Evolutionary conservation across 2,797 vertebrate genomes (phyloP), one percentile per base, ranked within the genome.

Genomic region (Argyrosomus regius): DNA sequence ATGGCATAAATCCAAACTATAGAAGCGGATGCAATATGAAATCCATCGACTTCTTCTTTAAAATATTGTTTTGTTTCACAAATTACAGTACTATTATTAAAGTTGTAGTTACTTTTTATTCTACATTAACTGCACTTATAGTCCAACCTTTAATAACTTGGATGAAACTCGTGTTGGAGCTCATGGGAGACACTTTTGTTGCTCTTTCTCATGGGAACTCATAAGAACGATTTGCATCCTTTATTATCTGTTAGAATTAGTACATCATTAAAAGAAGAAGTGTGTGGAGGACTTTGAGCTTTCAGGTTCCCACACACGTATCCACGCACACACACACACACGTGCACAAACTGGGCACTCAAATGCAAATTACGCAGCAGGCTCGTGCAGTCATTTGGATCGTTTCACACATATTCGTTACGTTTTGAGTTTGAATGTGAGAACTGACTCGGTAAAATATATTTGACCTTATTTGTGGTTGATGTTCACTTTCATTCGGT

Each of bases 191-290:
- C n/a, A 0, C 20, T 7, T 28, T 4, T 31, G 48, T 18, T 22
- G 0, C 14, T 74, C 59, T 13, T 88, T 88, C 89, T 84, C 87
- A 16, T 81, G 88, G 82, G 87, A 86, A 65, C 49, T 39, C 35
- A 14, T 1, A 4, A 45, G 11, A n/a, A 6, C 0, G 1, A 54
- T 80, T 87, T 78, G 52, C 85, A 28, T 39, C 48, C 67, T 89
- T 86, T 79, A 89, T 83, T 45, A 77, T 70, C 74, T 90, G 88
- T 81, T 71, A 57, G n/a, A 80, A 46, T 24, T 67, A 24, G 62
- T 28, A 28, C 75, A 28, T 71, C 60, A 24, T 80, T 81, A 65
- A 65, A 53, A 39, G 28, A 53, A 39, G 28, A 65, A 54, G 80
- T 68, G 86, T 75, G 79, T 72, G 77, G 62, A 62, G 54, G 41